Conservation (phyloP, 37 sponge, comb jelly and placozoan genomes). For the Dysidea cf. avara region DNA sequence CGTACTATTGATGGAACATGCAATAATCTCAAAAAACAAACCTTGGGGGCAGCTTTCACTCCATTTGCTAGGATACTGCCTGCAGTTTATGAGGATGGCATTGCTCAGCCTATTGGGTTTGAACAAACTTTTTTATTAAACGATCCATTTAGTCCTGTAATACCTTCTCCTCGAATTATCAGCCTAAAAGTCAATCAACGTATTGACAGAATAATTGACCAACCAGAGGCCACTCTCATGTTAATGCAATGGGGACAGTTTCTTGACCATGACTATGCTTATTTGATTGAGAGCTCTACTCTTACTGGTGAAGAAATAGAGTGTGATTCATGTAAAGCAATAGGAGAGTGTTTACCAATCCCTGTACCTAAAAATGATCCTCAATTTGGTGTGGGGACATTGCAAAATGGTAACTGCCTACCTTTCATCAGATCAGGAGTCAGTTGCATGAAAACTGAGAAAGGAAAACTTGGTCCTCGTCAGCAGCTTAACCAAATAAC, state of each 20-base stretch:
- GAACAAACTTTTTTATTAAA: background rate
- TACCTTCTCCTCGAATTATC: no score
- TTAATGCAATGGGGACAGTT: constrained; percentile 88
- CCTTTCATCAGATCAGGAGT: constrained; percentile 47
- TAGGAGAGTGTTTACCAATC: constrained; percentile 53
- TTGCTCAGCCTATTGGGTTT: no score
- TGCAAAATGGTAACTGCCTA: constrained; percentile 41
- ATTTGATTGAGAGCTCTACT: no score
- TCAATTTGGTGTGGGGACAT: constrained; percentile 29
- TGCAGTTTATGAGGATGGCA: no score
- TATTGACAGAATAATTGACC: no score
- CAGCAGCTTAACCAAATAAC: constrained; percentile 86
- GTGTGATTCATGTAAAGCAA: constrained; percentile 2
- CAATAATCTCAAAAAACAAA: no score
- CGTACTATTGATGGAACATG: no score
- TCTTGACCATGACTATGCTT: constrained; percentile 58
- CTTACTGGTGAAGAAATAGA: background rate
- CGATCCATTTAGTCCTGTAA: background rate
- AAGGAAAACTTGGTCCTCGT: constrained; percentile 13
- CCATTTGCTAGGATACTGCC: no score
- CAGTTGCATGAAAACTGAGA: no score
- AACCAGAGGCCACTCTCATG: constrained; percentile 44
- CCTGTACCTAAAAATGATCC: constrained; percentile 39
- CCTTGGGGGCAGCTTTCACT: no score
- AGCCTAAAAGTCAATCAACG: no score